These are phyloP conservation scores for Macroteleia sp. DNA, from an alignment of 2,888 invertebrate genomes.

Conservation along the genomic window DNA sequence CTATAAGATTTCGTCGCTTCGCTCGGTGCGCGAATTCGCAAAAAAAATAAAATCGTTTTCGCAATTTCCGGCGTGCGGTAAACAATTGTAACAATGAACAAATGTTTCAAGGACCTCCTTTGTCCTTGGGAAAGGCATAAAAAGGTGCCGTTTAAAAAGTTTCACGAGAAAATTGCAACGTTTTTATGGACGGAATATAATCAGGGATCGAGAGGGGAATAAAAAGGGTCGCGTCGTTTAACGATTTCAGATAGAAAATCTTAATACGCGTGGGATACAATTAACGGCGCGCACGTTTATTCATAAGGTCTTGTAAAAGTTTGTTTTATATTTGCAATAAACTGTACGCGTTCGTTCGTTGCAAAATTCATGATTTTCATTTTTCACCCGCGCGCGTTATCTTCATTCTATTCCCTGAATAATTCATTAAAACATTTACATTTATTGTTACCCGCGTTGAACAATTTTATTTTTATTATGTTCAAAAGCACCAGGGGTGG, in stretches of 20 bases:
- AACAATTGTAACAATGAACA: constrained; percentile 19
- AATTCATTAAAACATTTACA: constrained; percentile 59
- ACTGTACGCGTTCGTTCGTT: constrained; percentile 38
- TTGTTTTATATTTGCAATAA: constrained; percentile 56
- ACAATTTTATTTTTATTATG: constrained; percentile 39
- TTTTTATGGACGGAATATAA: constrained; percentile 45
- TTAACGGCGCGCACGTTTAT: constrained; percentile 45
- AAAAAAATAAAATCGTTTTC: constrained; percentile 25
- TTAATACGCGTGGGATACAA: constrained; percentile 51
- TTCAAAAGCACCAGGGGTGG: no score
- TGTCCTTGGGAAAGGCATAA: constrained; percentile 49
- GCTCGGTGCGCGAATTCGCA: not conserved
- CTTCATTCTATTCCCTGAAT: constrained; percentile 58
- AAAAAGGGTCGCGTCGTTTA: constrained; percentile 36
- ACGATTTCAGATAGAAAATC: constrained; percentile 53
- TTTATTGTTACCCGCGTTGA: constrained; percentile 38
- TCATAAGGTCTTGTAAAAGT: constrained; percentile 43
- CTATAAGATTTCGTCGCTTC: not conserved
- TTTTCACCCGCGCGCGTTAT: constrained; percentile 50
- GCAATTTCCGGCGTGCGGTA: constrained; percentile 36
- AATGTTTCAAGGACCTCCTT: constrained; percentile 45
- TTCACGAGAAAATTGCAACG: constrained; percentile 35
- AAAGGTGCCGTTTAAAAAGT: constrained; percentile 33
- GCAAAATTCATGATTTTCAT: constrained; percentile 60
- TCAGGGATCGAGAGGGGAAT: constrained; percentile 11